Evolutionary conservation across 2,113 vertebrate species (phyloP).

Genomic region (Aspidoscelis tigris): DNA sequence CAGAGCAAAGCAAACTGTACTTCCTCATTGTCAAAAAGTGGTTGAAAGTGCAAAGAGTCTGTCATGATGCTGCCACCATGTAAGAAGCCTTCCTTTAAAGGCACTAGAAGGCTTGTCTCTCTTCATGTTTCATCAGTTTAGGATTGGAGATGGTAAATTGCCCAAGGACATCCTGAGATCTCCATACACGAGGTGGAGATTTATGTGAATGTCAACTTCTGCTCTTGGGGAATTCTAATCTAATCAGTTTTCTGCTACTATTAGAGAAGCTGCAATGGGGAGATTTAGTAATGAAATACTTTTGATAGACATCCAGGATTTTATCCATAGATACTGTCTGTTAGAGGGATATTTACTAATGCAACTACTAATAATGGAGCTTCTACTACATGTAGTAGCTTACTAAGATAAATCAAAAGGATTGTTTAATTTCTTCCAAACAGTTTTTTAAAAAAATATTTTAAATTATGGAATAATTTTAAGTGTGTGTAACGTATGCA

Average conservation of each 20-base stretch:
- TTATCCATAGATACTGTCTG: background rate
- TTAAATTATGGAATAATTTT: background rate
- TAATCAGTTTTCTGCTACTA: no score
- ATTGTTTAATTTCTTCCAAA: background rate
- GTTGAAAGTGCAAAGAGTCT: no score
- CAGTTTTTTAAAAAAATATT: background rate
- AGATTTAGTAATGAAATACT: background rate
- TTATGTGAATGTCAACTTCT: background rate
- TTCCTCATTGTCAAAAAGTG: no score
- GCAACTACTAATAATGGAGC: background rate
- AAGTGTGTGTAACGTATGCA: background rate
- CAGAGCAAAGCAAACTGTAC: no score
- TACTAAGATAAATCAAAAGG: background rate
- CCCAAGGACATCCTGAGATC: background rate
- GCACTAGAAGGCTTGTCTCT: no score
- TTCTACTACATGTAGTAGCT: background rate
- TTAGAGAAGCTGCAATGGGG: background rate
- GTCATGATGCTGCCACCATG: no score
- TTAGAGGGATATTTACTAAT: background rate
- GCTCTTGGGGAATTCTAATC: background rate
- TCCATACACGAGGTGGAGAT: background rate
- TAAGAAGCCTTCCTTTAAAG: no score
- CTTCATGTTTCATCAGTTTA: no score
- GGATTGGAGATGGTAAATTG: background rate
- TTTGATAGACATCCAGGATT: background rate